Conservation (phyloP, 2,797 vertebrate genomes). For the Tympanoctomys barrerae region DNA sequence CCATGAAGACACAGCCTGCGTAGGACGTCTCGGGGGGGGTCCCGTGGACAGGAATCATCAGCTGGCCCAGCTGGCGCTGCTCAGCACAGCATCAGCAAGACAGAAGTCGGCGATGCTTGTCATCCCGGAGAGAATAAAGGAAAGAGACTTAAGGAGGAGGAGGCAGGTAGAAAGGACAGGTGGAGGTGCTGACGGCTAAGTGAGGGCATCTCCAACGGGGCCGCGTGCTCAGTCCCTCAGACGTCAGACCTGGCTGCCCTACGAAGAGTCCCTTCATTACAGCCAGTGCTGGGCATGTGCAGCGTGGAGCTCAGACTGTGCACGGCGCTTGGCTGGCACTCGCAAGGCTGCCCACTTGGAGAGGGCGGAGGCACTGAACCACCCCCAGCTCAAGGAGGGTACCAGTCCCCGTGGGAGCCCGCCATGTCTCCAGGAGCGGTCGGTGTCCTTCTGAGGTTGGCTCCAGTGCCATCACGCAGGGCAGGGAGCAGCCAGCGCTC, state of each 20-base stretch:
- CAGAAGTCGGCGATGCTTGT: not conserved
- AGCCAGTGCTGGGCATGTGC: not conserved
- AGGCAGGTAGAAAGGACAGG: not conserved
- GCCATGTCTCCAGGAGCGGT: conserved; percentile 81
- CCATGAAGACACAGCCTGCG: not conserved
- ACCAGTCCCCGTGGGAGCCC: conserved; percentile 54
- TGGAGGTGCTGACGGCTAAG: not conserved
- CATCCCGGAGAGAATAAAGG: too few relatives aligned
- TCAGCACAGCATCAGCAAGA: not conserved
- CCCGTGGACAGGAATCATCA: not conserved
- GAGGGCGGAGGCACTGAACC: not conserved
- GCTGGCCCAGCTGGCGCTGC: accelerated
- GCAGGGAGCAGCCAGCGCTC: conserved; percentile 77
- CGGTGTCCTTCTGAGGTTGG: conserved; percentile 83
- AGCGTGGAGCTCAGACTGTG: not conserved
- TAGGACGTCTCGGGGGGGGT: not conserved
- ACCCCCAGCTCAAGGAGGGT: not conserved
- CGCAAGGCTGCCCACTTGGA: not conserved
- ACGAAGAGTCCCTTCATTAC: not conserved
- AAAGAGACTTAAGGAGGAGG: not conserved
- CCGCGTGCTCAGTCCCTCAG: not conserved
- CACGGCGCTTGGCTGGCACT: not conserved
- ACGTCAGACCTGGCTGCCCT: not conserved
- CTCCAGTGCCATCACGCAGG: conserved; percentile 65
- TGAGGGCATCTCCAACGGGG: not conserved